Evolutionary conservation across 2,797 vertebrate genomes (phyloP), one percentile per base, ranked within the genome.

Genomic region (Sebastolobus alascanus): DNA sequence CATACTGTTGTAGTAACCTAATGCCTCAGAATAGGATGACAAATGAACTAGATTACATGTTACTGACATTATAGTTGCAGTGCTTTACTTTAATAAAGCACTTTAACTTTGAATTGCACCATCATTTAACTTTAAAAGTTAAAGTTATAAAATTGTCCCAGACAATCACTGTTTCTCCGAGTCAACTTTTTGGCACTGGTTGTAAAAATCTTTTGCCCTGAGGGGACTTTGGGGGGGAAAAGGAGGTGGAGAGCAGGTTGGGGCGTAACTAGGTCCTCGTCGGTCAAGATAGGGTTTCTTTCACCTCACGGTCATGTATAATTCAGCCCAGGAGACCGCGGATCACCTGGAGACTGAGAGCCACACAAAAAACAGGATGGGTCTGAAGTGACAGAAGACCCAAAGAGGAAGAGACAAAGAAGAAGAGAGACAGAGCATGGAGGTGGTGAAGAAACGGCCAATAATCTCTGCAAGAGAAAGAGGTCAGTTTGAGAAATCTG

Each of bases 391-490:
- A 88, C 79, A 71, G 63, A 52, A 35, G 75, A 79, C 31, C 43
- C 50, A 66, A 71, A 80, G 74, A 90, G 37, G 61, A 73, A 78
- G 63, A 73, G 65, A 64, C 67, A 20, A 52, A 73, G 54, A 50
- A 37, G 56, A 52, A 73, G 31, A 61, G 20, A 37, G 37, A 79
- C 40, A 65, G 72, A 85, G 66, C 7, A 96, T 96, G 79, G 95
- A 94, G 87, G 91, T 73, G 77, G 89, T 78, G 84, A 95, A 88
- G 90, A 94, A 82, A 84, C 90, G 94, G 52, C 95, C 96, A 8
- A 90, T 95, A 61, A 96, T 96, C 77, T 94, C 96, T 63, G 95
- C 92, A 5, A 88, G 90, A 87, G 95, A 95, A 87, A 92, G 91
- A 94, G 96, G 96, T 96, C 69, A 93, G 96, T 94, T 46, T 2